A percentile compares a stretch with the other conserved stretches of the same genome.
Evolutionary conservation across 2,113 vertebrate species (phyloP).

Genomic region (Nansenia antarctica): DNA sequence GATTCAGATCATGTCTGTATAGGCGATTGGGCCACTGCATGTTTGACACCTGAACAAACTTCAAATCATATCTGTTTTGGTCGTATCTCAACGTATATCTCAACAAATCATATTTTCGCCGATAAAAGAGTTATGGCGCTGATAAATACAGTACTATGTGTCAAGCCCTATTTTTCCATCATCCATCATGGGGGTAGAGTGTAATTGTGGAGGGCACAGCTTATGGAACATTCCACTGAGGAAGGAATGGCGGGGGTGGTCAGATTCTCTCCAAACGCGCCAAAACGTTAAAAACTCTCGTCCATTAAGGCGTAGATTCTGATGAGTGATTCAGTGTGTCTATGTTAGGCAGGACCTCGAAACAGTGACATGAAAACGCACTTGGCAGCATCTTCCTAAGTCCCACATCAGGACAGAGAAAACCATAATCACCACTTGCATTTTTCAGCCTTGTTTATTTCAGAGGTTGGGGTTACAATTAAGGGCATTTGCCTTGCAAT

Average conservation of each 20-base stretch:
- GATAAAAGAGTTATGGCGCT: slow-evolving; percentile 27
- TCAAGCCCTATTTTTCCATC: slow-evolving; percentile 66
- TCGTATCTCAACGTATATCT: no score
- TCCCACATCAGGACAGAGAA: slow-evolving; percentile 77
- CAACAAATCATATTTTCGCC: slow-evolving; percentile 35
- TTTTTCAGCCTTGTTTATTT: slow-evolving; percentile 81
- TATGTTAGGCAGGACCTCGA: slow-evolving; percentile 71
- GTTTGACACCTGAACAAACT: no score
- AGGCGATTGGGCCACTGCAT: no score
- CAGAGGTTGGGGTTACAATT: slow-evolving; percentile 79
- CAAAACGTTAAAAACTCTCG: slow-evolving; percentile 43
- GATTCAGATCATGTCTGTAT: no score
- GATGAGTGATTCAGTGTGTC: slow-evolving; percentile 75
- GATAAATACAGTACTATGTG: slow-evolving; percentile 65
- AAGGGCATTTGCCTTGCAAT: slow-evolving; percentile 81
- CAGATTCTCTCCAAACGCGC: slow-evolving; percentile 48
- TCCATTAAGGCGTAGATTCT: slow-evolving; percentile 70
- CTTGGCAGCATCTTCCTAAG: slow-evolving; percentile 76
- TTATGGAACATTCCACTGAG: slow-evolving; percentile 59
- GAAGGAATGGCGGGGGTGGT: slow-evolving; percentile 54
- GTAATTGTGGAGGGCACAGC: slow-evolving; percentile 63
- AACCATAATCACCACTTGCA: slow-evolving; percentile 79
- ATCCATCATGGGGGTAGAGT: slow-evolving; percentile 56
- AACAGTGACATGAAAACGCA: slow-evolving; percentile 77
- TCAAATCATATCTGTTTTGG: no score